Base-by-base conservation (phyloP, 2,797 vertebrate genomes). In the Helarctos malayanus region DNA sequence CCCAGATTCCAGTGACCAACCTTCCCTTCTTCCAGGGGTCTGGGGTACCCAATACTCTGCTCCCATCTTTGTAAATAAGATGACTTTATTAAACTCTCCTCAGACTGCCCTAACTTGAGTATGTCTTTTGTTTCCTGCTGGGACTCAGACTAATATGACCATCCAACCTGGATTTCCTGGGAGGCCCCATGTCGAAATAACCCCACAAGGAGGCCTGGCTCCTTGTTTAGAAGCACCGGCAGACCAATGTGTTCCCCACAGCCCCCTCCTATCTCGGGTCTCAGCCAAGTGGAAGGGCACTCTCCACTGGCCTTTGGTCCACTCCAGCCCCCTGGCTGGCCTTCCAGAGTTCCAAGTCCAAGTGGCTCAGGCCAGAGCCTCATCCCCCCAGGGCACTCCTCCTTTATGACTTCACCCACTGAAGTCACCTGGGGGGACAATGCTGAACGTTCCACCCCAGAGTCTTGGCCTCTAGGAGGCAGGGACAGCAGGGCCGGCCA, bases 381-480 rank as follows among this genome's bases (percentile, higher is more conserved):
- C 76, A 83, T 86, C 96, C 73, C 78, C 73, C 61, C 63, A 93
- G 76, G 35, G 49, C 56, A 52, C 80, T 76, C 35, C 69, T 93
- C 96, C 97, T 97, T 98, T 98, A 85, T 98, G 98, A 98, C 94
- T 95, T 98, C 98, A 98, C 59, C 68, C 19, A 81, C 89, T 98
- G 97, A 97, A 97, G 94, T 98, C 96, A 95, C 85, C 93, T 27
- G n/a, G 94, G 96, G 97, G 97, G 92, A 98, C 95, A 87, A 81
- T 96, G 95, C 94, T 47, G 38, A 93, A 90, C 6, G 10, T 97
- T 96, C 97, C 65, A 96, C 29, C 59, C 61, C 65, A 87, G 94
- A 97, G 92, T 89, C 87, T 95, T 94, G 83, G 95, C 86, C 93
- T 97, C 95, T 95, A 91, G 88, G 92, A 97, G 93, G 91, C 96